Evolutionary conservation across 2,888 invertebrate species (phyloP).

Genomic region (Mechanitis mazaeus): DNA sequence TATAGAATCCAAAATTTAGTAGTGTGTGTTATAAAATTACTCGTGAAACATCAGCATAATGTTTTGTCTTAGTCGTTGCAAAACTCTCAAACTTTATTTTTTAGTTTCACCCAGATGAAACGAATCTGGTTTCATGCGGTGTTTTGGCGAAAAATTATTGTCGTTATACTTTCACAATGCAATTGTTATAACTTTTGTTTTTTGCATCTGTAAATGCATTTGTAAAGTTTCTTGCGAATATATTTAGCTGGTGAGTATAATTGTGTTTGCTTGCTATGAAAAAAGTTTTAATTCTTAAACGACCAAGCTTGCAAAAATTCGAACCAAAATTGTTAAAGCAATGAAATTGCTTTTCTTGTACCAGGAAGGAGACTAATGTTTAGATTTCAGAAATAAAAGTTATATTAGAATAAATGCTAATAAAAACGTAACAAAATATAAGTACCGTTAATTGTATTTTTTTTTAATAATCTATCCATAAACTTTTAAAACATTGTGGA

Average conservation of each 20-base stretch:
- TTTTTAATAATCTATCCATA: too few species aligned
- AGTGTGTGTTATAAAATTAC: not conserved
- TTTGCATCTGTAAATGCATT: not conserved
- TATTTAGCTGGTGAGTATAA: not conserved
- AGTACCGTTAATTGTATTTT: too few species aligned
- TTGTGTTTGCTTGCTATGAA: not conserved
- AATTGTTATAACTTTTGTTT: slow-evolving; percentile 1
- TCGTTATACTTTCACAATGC: slow-evolving; percentile 5
- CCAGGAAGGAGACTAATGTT: too few species aligned
- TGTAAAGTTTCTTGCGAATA: slow-evolving; percentile 1
- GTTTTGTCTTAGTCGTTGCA: not conserved
- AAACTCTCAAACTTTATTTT: slow-evolving; percentile 6
- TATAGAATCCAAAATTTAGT: too few species aligned
- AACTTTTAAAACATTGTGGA: too few species aligned
- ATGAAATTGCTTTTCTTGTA: not conserved
- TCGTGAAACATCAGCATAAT: not conserved
- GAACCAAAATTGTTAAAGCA: not conserved
- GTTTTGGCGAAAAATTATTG: not conserved
- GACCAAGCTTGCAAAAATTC: not conserved
- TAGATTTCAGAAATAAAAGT: too few species aligned
- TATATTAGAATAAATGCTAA: too few species aligned
- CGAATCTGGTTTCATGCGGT: not conserved
- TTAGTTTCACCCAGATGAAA: slow-evolving; percentile 1
- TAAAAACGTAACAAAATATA: too few species aligned
- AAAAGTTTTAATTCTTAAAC: slow-evolving; percentile 1